These are phyloP conservation scores for Psittacula derbiana DNA, from an alignment of 2,797 vertebrate genomes.

Conservation along the genomic window DNA sequence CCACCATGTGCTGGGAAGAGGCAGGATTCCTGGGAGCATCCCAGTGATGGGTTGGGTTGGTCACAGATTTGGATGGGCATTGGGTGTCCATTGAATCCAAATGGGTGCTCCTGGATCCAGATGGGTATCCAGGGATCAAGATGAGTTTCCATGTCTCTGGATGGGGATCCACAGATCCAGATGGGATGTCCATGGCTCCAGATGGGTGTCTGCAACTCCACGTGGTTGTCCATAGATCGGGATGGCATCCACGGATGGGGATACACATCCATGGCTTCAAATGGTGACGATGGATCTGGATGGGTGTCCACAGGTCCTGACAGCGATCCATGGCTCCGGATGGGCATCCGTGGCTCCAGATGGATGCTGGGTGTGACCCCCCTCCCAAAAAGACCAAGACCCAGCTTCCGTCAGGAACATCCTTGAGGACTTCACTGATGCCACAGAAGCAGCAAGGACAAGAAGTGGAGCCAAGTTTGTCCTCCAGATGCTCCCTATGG, in stretches of 20 bases:
- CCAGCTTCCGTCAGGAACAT: not conserved
- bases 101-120: accelerated
- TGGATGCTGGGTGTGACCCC: not conserved
- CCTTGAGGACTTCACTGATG: not conserved
- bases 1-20: accelerated
- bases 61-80: not conserved
- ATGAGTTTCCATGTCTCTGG: too few species aligned
- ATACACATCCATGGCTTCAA: accelerated
- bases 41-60: accelerated
- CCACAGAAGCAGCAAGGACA: not conserved
- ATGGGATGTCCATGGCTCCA: accelerated
- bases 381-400: not conserved
- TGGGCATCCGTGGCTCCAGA: accelerated
- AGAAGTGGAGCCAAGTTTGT: not conserved
- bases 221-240: accelerated
- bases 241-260: not conserved
- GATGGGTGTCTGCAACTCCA: not conserved
- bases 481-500: accelerated
- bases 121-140: accelerated
- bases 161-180: accelerated
- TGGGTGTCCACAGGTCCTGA: not conserved
- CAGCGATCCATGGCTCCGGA: accelerated
- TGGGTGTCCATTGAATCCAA: not conserved
- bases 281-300: accelerated
- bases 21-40: not conserved